Conservation (phyloP, 2,888 invertebrate genomes). For the Drosophila kuntzei region DNA sequence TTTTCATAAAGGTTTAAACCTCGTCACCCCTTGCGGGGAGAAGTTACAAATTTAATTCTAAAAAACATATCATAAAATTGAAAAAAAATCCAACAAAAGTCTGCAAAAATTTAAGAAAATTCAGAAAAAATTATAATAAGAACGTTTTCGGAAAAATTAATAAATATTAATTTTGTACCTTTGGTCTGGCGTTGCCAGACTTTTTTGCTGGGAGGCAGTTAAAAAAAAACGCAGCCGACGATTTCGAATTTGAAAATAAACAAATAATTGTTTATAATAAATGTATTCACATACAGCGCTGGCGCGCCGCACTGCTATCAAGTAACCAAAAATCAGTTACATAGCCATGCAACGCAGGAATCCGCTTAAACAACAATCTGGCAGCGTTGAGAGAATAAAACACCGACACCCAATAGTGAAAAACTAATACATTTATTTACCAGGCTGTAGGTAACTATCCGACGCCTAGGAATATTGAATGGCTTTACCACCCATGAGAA, state of each 20-base stretch:
- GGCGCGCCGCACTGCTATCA: conserved; percentile 81
- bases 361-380: conserved; percentile 87
- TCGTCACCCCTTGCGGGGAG: too few relatives aligned
- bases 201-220: too few relatives aligned
- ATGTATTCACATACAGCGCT: conserved; percentile 63
- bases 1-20: too few relatives aligned
- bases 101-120: too few relatives aligned
- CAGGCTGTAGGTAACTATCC: conserved; percentile 87
- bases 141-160: too few relatives aligned
- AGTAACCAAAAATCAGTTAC: conserved; percentile 75
- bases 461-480: conserved; percentile 91
- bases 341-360: conserved; percentile 85
- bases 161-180: too few relatives aligned
- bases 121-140: too few relatives aligned
- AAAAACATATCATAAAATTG: too few relatives aligned
- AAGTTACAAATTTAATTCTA: too few relatives aligned
- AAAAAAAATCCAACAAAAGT: too few relatives aligned
- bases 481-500: conserved; percentile 98
- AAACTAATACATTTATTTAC: not conserved
- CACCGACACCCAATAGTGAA: conserved; percentile 5
- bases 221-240: too few relatives aligned
- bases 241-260: conserved; percentile 58
- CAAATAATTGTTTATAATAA: conserved; percentile 35
- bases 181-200: too few relatives aligned
- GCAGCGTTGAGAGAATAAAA: conserved; percentile 81